Evolutionary conservation across 2,113 vertebrate genomes (phyloP).

Genomic region (Entomyzon cyanotis): DNA sequence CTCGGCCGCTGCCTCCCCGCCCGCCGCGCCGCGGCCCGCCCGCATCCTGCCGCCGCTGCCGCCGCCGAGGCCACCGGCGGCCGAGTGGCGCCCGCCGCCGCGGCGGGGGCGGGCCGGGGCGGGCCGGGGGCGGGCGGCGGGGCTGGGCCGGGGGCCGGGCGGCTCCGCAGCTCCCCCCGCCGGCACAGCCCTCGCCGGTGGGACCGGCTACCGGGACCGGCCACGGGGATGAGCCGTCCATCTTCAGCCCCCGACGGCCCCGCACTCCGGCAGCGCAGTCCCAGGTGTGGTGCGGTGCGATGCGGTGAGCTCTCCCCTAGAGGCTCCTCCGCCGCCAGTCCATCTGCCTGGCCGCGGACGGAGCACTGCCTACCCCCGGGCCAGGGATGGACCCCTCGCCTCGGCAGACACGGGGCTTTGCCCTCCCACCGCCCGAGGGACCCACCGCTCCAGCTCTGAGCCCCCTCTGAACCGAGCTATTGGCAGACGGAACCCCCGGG

Average conservation of each 20-base stretch:
- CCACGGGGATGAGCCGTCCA: rapidly evolving
- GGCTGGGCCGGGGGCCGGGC: too few relatives aligned
- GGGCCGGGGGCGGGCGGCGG: too few relatives aligned
- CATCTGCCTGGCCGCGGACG: too few relatives aligned
- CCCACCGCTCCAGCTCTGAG: neutral
- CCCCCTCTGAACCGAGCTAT: constrained; percentile 60
- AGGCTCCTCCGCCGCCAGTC: neutral
- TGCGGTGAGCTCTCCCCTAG: neutral
- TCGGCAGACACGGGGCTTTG: neutral
- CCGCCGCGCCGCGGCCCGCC: too few relatives aligned
- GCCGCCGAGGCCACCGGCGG: too few relatives aligned
- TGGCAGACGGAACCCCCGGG: neutral
- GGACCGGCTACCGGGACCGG: neutral
- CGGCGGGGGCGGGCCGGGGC: too few relatives aligned
- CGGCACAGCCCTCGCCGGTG: constrained; percentile 28
- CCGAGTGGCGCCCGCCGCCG: too few relatives aligned
- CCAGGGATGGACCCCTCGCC: neutral
- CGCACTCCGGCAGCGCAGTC: neutral
- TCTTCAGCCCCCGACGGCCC: neutral
- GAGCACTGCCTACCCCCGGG: neutral
- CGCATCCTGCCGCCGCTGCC: too few relatives aligned
- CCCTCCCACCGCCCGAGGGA: too few relatives aligned
- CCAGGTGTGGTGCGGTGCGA: neutral
- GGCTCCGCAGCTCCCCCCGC: constrained; percentile 41
- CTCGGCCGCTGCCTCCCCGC: too few relatives aligned